Conservation (phyloP, 2,888 invertebrate species). For the Fabriciana adippe region DNA sequence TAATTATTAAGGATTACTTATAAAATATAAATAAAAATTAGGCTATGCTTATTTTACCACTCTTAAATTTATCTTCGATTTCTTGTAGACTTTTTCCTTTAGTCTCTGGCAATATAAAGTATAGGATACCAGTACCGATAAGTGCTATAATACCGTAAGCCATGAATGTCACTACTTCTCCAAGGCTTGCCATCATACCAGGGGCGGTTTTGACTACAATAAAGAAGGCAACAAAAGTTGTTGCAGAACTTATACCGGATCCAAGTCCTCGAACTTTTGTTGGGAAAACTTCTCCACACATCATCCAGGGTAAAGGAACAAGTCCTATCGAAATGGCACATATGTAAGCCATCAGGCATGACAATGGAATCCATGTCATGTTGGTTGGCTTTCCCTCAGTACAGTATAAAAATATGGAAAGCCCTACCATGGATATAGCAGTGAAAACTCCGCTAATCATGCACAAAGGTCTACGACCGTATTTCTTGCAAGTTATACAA, state of each 20-base stretch:
- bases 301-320: slow-evolving; percentile 87
- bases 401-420: slow-evolving; percentile 75
- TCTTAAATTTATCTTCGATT: slow-evolving; percentile 84
- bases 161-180: slow-evolving; percentile 84
- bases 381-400: slow-evolving; percentile 56
- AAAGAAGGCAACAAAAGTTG: slow-evolving; percentile 85
- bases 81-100: slow-evolving; percentile 86
- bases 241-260: slow-evolving; percentile 85
- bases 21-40: slow-evolving; percentile 42
- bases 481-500: slow-evolving; percentile 83
- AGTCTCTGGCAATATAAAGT: slow-evolving; percentile 85
- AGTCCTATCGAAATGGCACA: slow-evolving; percentile 83
- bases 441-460: slow-evolving; percentile 85
- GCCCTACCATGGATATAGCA: slow-evolving; percentile 80
- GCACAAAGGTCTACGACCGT: slow-evolving; percentile 84
- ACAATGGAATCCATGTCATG: slow-evolving; percentile 76
- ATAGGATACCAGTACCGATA: slow-evolving; percentile 81
- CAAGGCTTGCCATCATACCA: slow-evolving; percentile 80
- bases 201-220: slow-evolving; percentile 86
- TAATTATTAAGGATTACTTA: slow-evolving; percentile 23
- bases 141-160: slow-evolving; percentile 83
- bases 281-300: slow-evolving; percentile 88
- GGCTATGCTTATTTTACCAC: slow-evolving; percentile 56
- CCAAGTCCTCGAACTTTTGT: slow-evolving; percentile 84
- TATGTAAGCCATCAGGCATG: slow-evolving; percentile 81